Evolutionary conservation across 2,888 invertebrate species (phyloP).

Genomic region (Eupithecia subumbrata): DNA sequence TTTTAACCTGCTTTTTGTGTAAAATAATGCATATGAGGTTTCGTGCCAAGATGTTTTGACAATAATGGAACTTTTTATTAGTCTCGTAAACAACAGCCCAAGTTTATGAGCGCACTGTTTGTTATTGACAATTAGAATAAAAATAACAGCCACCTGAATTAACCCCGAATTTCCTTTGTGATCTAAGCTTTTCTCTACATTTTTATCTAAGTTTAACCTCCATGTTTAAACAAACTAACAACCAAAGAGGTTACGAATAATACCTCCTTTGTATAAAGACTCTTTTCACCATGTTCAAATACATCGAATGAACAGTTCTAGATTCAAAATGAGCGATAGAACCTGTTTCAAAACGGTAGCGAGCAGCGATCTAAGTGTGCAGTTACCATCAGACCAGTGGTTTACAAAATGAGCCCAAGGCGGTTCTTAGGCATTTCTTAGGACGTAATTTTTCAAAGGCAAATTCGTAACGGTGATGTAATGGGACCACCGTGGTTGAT

Average conservation of each 20-base stretch:
- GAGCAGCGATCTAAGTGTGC: conserved; percentile 40
- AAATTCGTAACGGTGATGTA: conserved; percentile 66
- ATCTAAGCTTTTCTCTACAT: conserved; percentile 7
- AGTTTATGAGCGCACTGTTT: conserved; percentile 38
- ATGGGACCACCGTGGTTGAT: conserved; percentile 68
- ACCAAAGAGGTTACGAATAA: neutral
- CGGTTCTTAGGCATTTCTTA: conserved; percentile 50
- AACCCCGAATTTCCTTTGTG: conserved; percentile 17
- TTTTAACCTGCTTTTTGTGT: conserved; percentile 14
- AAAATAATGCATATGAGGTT: conserved; percentile 31
- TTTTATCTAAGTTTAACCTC: neutral
- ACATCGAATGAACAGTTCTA: conserved; percentile 13
- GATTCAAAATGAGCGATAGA: conserved; percentile 42
- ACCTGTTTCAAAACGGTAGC: conserved; percentile 46
- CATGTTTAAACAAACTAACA: neutral
- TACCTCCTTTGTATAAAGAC: neutral
- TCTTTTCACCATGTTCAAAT: conserved; percentile 4
- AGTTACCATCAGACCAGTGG: conserved; percentile 47
- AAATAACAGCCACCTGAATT: conserved; percentile 14
- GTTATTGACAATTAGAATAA: conserved; percentile 36
- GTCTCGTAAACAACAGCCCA: conserved; percentile 54
- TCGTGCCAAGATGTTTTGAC: conserved; percentile 62
- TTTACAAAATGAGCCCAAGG: conserved; percentile 58
- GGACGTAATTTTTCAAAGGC: conserved; percentile 54
- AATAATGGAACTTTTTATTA: conserved; percentile 62